Base-by-base conservation (phyloP, 2,888 invertebrate species). In the Leptopilina syphax region DNA sequence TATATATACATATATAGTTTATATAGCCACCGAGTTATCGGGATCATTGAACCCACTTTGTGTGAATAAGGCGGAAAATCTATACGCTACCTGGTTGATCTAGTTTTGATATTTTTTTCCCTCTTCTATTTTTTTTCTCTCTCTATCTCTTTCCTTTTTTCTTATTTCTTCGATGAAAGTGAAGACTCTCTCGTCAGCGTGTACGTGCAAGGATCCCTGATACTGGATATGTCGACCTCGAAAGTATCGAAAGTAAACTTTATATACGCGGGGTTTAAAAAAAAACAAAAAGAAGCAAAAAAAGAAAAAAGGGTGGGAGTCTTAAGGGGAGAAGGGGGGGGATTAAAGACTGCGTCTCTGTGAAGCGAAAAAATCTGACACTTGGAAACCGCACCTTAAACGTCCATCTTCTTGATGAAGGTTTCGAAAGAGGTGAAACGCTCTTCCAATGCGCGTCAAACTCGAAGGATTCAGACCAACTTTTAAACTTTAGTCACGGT, bases 201-300 rank as follows among this genome's bases (percentile, higher is more conserved):
- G 82, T 78, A 84, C 84, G 85, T 86, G 87, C 86, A 84, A 86
- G 86, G 86, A 87, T 81, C 76, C 76, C 79, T 81, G 85, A 87
- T 87, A 87, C 85, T 86, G 86, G 88, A 89, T 88, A 87, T 89
- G 88, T 87, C 88, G 89, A 88, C 87, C 89, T 91, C 90, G 90
- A 91, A 91, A 91, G 90, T 89, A 91, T 91, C 89, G 91, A 91
- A 90, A 91, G 91, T 90, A 90, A 91, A 90, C 90, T 87, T 86
- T 86, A n/a, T 13, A n/a, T 7, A 18, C n/a, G 60, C 60, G 60
- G 60, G 60, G 50, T 12, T 34, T 34, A 34, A 34, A 34, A 47
- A 47, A 7, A 47, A 47, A 47, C 7, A 47, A 47, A 47, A 47
- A 3, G 3, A 47, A 18, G 18, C 18, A 27, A 34, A 34, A 34